Evolutionary conservation across 2,113 vertebrate species (phyloP).

Genomic region (Pipa parva): DNA sequence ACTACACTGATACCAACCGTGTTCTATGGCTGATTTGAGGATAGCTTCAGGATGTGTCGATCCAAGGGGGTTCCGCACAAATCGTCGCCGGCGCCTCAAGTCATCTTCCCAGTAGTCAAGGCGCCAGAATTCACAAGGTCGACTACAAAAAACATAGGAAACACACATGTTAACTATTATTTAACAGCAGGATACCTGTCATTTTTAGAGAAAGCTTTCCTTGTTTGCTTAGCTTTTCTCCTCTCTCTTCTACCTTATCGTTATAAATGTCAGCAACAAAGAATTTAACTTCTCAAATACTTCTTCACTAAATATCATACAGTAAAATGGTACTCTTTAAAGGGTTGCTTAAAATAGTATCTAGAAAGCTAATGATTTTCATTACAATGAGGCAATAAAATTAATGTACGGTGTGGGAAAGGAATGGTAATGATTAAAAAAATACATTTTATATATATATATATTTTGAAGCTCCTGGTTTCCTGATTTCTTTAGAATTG

Average conservation of each 20-base stretch:
- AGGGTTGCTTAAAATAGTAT: too few relatives aligned
- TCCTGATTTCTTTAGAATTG: too few relatives aligned
- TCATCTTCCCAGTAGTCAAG: constrained; percentile 99
- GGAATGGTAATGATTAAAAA: too few relatives aligned
- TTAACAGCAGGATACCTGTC: constrained; percentile 85
- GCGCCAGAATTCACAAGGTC: constrained; percentile 98
- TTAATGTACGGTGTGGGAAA: too few relatives aligned
- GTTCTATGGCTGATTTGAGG: constrained; percentile 85
- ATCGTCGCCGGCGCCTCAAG: constrained; percentile 95
- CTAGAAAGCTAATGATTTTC: too few relatives aligned
- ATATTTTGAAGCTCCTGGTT: too few relatives aligned
- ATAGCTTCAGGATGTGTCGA: constrained; percentile 95
- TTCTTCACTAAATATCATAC: constrained; percentile 34
- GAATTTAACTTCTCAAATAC: constrained; percentile 44
- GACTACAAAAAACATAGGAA: constrained; percentile 88
- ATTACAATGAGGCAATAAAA: too few relatives aligned
- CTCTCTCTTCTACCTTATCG: constrained; percentile 41
- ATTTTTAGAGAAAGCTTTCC: constrained; percentile 86
- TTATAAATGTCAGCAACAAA: constrained; percentile 21
- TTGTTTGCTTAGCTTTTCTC: constrained; percentile 84
- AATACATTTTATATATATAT: too few relatives aligned
- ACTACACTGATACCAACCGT: constrained; percentile 79
- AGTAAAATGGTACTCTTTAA: too few relatives aligned
- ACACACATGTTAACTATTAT: constrained; percentile 99
- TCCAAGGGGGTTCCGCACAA: constrained; percentile 93